Base-by-base conservation (phyloP, 2,113 vertebrate species). In the Dicentrarchus labrax region DNA sequence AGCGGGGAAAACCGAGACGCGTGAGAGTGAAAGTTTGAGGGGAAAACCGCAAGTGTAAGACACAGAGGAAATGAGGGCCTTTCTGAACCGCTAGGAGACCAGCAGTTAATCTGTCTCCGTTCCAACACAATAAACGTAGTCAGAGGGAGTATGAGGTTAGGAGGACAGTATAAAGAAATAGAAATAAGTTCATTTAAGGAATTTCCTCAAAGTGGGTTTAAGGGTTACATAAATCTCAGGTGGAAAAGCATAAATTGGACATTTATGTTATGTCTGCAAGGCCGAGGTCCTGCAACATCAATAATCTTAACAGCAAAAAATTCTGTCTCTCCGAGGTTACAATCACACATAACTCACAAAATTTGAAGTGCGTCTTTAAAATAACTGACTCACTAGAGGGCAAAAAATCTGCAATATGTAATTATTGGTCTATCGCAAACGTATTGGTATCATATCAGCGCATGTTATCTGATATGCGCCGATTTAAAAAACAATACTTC, bases 11-110 rank as follows among this genome's bases (percentile, higher is more conserved):
- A 92, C 76, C 41, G 89, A 94, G 94, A 93, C 59, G 93, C 90
- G 93, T 94, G 94, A 94, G 94, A 94, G 92, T 86, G 87, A 81
- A 68, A 72, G 87, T 89, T 80, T 53, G 77, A 90, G 79, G 85
- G 83, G 79, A 87, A 94, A 92, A 91, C 82, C 87, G 24, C 90
- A 1, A 82, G 72, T 39, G 89, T 87, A 83, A 82, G 80, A 84
- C 68, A 68, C 76, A 79, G 78, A 91, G 92, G 91, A 92, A 93
- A 91, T 86, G 68, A 89, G 85, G 87, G 85, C 82, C 87, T 89
- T 88, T 93, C 84, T 86, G 80, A 87, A 88, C 85, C 65, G 6
- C 86, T 15, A 83, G 79, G 76, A 90, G 81, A 88, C 79, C 78
- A 83, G 88, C 83, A 89, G 86, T 86, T 91, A 86, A 92, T 91